Base-by-base conservation (phyloP, 92 coral and sea anemone species). In the Isaurus tuberculatus region DNA sequence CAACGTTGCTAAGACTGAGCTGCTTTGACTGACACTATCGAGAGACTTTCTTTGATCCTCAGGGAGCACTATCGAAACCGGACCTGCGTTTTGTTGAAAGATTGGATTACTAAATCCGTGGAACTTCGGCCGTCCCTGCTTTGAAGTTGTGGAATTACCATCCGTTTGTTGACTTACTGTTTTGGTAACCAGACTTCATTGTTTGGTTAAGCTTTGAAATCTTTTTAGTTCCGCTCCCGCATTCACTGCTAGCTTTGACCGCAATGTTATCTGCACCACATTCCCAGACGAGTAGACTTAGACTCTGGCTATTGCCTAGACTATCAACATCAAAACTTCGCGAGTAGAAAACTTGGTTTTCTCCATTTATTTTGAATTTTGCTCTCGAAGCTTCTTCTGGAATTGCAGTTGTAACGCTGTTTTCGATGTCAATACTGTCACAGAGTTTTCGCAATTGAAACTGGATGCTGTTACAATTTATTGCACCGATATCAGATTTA, bases 321-420 rank as follows among this genome's bases (percentile, higher is more conserved):
- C 83, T 71, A 15, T 92, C 94, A 33, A 88, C 58, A 33, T 89
- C 83, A 57, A 88, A 74, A 34, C 73, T 72, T 29, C 90, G 94
- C 1, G 93, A 75, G 75, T 92, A 89, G 48, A 90, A 81, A 15
- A 79, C 44, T 61, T 92, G 84, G 75, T 91, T 96, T 34, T 78
- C 86, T 29, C 86, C 92, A 79, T 92, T 92, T 15, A 94, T 86
- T 30, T 75, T 77, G 75, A 97, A 97, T 65, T 97, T 93, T 29
- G 94, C 91, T 60, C 92, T 84, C 9, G 98, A 86, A 13, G 90
- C 81, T 85, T 92, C 88, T 61, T 93, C 97, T 46, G 98, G 90
- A 46, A 97, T 97, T 30, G 98, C 98, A 2, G 99, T 97, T 19
- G 98, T 97, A 57, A 94, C 90, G 86, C 98, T 92, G 79, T 90